These are phyloP conservation scores for Cossypha polioptera DNA, from an alignment of 2,797 vertebrate species.

Conservation along the genomic window DNA sequence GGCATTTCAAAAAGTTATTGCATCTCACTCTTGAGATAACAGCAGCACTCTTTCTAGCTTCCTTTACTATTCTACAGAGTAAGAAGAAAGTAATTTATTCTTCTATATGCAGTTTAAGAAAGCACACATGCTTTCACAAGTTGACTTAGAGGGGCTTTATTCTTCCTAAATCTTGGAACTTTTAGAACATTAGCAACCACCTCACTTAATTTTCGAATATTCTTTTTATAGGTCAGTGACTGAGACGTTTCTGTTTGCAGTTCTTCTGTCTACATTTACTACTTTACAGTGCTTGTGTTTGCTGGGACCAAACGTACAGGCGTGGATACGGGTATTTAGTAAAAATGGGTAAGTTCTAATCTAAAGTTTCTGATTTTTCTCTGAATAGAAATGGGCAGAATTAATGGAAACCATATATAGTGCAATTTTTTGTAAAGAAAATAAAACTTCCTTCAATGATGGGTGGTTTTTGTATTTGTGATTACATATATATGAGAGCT, in stretches of 20 bases:
- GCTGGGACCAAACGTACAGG: conserved; percentile 91
- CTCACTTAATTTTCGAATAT: not conserved
- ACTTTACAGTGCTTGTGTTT: conserved; percentile 91
- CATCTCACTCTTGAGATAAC: not conserved
- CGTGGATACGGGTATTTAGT: conserved; percentile 95
- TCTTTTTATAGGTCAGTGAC: conserved; percentile 80
- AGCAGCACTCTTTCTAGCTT: not conserved
- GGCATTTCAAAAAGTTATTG: not conserved
- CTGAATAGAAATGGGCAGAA: not conserved
- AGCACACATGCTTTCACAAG: not conserved
- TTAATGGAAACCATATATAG: not conserved
- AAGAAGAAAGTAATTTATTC: not conserved
- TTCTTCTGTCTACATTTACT: conserved; percentile 90
- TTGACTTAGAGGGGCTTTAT: not conserved
- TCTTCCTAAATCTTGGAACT: not conserved
- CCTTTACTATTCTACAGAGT: not conserved
- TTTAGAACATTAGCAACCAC: not conserved
- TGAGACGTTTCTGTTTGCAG: conserved; percentile 92
- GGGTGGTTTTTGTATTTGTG: not conserved
- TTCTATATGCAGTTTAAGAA: not conserved
- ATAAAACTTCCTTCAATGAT: not conserved
- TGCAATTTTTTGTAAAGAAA: not conserved
- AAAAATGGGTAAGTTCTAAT: conserved; percentile 86
- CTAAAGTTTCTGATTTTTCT: not conserved
- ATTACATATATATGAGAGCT: not conserved